phyloP scores from a whole-genome alignment of 2,888 invertebrate species.

The Hermodice carunculata region DNA sequence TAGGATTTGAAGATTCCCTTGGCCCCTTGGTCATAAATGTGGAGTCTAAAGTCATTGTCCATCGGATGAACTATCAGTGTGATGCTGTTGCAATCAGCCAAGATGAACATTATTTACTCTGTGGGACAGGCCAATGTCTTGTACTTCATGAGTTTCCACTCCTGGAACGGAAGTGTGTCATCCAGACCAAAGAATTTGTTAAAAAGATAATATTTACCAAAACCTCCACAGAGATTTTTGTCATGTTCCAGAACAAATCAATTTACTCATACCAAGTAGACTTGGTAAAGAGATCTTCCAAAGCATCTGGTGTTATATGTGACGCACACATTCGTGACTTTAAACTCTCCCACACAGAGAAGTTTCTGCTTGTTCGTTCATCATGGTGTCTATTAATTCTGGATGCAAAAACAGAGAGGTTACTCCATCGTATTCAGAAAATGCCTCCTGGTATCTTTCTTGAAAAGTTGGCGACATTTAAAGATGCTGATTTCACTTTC shows the following conservation, averaged over 20 bases:
- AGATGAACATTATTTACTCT: conserved; percentile 51
- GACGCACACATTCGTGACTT: conserved; percentile 47
- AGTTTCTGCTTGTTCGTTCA: conserved; percentile 49
- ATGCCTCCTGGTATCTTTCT: conserved; percentile 54
- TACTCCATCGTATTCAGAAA: conserved; percentile 44
- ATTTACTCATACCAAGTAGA: conserved; percentile 50
- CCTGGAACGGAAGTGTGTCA: conserved; percentile 54
- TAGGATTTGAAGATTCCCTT: conserved; percentile 48
- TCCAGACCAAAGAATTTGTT: conserved; percentile 48
- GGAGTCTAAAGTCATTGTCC: conserved; percentile 47
- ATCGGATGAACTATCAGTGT: conserved; percentile 52
- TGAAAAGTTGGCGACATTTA: conserved; percentile 52
- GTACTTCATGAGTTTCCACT: conserved; percentile 52
- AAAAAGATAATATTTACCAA: conserved; percentile 48
- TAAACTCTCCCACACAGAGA: conserved; percentile 30
- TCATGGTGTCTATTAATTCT: conserved; percentile 51
- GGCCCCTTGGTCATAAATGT: conserved; percentile 57
- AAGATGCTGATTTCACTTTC: conserved; percentile 56
- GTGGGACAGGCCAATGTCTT: conserved; percentile 48
- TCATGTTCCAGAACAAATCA: conserved; percentile 49
- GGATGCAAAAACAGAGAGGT: conserved; percentile 39
- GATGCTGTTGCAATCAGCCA: conserved; percentile 52
- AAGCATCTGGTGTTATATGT: conserved; percentile 44
- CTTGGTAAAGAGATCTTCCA: conserved; percentile 43
- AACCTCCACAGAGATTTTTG: conserved; percentile 48